Evolutionary conservation across 2,797 vertebrate genomes (phyloP), one percentile per base, ranked within the genome.

Genomic region (Hydrophis major): DNA sequence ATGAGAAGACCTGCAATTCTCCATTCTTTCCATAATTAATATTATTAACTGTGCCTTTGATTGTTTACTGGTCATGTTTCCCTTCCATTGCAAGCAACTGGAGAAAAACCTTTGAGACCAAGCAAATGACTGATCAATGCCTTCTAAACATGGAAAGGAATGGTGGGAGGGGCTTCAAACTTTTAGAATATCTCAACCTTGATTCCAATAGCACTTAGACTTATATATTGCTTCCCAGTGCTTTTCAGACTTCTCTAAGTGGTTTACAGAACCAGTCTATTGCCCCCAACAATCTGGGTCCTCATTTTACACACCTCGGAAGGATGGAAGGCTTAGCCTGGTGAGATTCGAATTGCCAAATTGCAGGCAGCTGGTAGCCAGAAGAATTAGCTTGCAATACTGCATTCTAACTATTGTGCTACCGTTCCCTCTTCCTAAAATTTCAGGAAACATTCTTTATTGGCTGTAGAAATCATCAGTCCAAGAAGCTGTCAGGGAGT

Each of bases 341-440:
- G 3, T 28, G 27, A 63, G 61, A 28, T 63, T 63, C 4, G 11
- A 63, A 63, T 27, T 63, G 61, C 61, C 27, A 63, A 63, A 28
- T 28, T 28, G 27, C 61, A 63, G 11, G 11, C 61, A 63, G 27
- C 11, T 0, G 11, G 61, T 4, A 63, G 61, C 0, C 27, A 63
- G 61, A 3, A 63, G 61, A 28, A 63, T 1, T 63, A 28, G 28
- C 28, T 28, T 66, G 61, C 61, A n/a, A 13, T 66, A 66, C 12
- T 28, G 4, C 27, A n/a, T 5, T 66, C 27, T n/a, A n/a, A n/a
- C 11, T 28, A n/a, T 1, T 13, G 11, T 0, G 27, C 61, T 12
- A 66, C 12, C 28, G n/a, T 4, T 47, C 10, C 28, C 37, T 3
- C 74, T 83, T 12, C 8, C 20, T 47, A 47, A 47, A 83, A 47